phyloP scores from a whole-genome alignment of 2,113 vertebrate species.

The Eubucco bourcierii region DNA sequence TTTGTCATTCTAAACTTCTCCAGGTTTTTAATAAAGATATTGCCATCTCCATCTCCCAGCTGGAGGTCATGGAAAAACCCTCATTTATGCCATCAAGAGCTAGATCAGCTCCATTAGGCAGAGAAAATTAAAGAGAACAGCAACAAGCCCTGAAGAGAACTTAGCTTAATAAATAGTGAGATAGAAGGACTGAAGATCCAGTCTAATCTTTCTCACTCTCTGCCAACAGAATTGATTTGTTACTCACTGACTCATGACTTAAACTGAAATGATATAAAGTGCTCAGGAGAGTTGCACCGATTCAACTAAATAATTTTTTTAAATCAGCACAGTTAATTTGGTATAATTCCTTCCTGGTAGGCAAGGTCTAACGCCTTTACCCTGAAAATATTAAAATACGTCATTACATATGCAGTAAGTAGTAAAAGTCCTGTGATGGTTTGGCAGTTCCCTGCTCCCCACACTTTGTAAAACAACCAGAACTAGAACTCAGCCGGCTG shows the following conservation, averaged over 20 bases:
- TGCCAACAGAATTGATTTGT: conserved; percentile 48
- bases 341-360: not conserved
- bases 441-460: no score
- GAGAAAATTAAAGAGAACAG: conserved; percentile 60
- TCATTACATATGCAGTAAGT: not conserved
- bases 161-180: conserved; percentile 39
- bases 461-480: no score
- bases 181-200: conserved; percentile 16
- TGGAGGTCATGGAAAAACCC: conserved; percentile 35
- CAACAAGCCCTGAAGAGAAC: conserved; percentile 47
- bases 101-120: conserved; percentile 56
- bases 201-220: conserved; percentile 38
- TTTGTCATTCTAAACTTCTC: not conserved
- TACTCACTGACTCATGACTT: conserved; percentile 21
- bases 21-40: conserved; percentile 29
- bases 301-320: conserved; percentile 24
- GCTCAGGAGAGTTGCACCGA: not conserved
- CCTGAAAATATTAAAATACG: not conserved
- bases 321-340: not conserved
- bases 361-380: not conserved
- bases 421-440: not conserved
- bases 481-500: no score
- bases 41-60: not conserved
- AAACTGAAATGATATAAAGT: conserved; percentile 16
- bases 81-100: not conserved